A percentile compares a stretch with the other conserved stretches of the same genome.
phyloP scores from a whole-genome alignment of 1,140 invertebrate species.

The Drosophila pectinifera region DNA sequence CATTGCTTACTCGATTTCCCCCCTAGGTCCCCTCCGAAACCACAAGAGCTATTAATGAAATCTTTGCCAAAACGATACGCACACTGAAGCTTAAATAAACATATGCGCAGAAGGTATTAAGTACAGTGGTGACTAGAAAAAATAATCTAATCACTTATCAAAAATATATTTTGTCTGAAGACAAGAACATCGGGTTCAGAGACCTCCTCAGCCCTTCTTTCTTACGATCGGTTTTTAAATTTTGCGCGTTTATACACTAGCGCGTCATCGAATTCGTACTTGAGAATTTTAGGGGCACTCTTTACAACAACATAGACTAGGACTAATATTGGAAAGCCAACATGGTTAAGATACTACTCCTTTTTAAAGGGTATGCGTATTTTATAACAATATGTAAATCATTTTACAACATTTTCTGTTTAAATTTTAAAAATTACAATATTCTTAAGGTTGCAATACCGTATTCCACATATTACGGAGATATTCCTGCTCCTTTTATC shows the following conservation, averaged over 20 bases:
- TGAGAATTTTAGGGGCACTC: not conserved
- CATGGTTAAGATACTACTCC: too few species aligned
- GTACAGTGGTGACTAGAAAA: constrained; percentile 8
- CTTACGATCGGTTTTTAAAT: not conserved
- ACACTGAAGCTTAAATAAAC: constrained; percentile 39
- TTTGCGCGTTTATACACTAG: too few species aligned
- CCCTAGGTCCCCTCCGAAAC: constrained; percentile 24
- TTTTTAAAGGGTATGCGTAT: too few species aligned
- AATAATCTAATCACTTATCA: too few species aligned
- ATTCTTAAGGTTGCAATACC: too few species aligned
- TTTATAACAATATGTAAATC: too few species aligned
- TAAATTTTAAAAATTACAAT: too few species aligned
- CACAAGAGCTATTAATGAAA: constrained; percentile 75
- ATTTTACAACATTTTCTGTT: too few species aligned
- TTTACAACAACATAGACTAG: not conserved
- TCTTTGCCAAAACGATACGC: constrained; percentile 71
- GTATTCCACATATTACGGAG: not conserved
- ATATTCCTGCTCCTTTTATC: not conserved
- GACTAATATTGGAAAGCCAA: not conserved
- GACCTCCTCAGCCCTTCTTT: not conserved
- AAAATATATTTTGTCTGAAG: not conserved
- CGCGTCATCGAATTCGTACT: not conserved
- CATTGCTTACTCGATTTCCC: constrained; percentile 35
- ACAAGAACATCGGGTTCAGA: not conserved
- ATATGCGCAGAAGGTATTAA: constrained; percentile 4